These are phyloP conservation scores for Austrolebias charrua DNA, from an alignment of 2,797 vertebrate genomes.

Conservation along the genomic window DNA sequence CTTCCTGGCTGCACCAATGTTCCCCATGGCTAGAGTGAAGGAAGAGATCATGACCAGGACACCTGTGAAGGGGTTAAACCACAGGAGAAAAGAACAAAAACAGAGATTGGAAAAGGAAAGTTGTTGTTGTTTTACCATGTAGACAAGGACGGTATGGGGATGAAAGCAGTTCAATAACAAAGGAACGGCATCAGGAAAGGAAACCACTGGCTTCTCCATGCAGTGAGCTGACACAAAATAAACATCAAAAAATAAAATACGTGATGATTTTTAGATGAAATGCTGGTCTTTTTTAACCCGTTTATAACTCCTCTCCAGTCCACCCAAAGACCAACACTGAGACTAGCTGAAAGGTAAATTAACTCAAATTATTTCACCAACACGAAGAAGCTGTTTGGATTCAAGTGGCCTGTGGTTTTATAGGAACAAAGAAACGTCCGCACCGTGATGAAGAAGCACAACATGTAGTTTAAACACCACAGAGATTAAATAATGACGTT, in stretches of 20 bases:
- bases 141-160: conserved; percentile 15
- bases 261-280: too few species aligned
- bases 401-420: not conserved
- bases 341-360: conserved; percentile 28
- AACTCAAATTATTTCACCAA: conserved; percentile 9
- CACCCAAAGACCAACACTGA: not conserved
- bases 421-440: not conserved
- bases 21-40: conserved; percentile 87
- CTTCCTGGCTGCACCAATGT: conserved; percentile 83
- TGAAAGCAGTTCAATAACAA: conserved; percentile 21
- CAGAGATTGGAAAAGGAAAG: conserved; percentile 21
- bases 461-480: too few species aligned
- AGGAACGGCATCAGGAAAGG: conserved; percentile 2
- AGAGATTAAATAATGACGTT: not conserved
- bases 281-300: too few species aligned
- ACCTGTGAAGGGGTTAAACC: conserved; percentile 71
- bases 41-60: conserved; percentile 87
- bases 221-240: not conserved
- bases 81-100: conserved; percentile 30
- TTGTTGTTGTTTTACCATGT: not conserved
- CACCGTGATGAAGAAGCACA: not conserved
- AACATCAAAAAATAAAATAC: too few species aligned
- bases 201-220: not conserved
- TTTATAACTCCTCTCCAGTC: not conserved
- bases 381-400: conserved; percentile 16